Evolutionary conservation across 2,113 vertebrate species (phyloP), one percentile per base, ranked within the genome.

Genomic region (Burhinus oedicnemus): DNA sequence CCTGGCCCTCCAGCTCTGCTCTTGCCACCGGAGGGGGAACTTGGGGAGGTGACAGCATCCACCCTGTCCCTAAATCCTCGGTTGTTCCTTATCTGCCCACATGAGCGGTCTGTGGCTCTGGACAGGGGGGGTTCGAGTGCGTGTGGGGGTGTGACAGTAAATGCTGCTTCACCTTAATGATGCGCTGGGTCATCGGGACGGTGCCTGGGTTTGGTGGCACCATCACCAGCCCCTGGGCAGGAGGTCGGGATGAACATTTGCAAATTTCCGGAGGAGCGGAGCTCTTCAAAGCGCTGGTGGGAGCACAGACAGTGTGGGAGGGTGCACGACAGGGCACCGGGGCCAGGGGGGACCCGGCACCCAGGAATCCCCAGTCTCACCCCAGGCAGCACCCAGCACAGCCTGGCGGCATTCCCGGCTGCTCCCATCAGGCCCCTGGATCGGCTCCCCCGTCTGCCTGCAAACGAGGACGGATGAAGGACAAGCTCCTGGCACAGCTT

Each of bases 381-480:
- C 29, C 19, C 1, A 1, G 38, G 64, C 69, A 77, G 47, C 76
- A 32, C 71, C 80, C 54, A 3, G 36, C 68, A 38, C 15, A 4
- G 2, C 16, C 54, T 2, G 0, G 19, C 32, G 52, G 42, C 57
- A 45, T 11, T 42, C 26, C 42, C 5, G 0, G 27, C 70, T 55
- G 57, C 25, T 91, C 54, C 86, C 70, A 52, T 21, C 40, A 7
- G 0, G 36, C 20, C 52, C 36, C 65, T 16, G 18, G 42, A 18
- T 0, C 2, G 0, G 20, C 55, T 81, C 15, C 72, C 29, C 47
- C 0, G 1, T 54, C 61, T 76, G 79, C 61, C 61, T 2, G 6
- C 88, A 55, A 42, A 78, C 1, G 9, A 44, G 81, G 77, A 27
- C 0, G 0, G 74, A 16, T 51, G 81, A 93, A 79, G 52, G 77